Evolutionary conservation across 2,113 vertebrate genomes (phyloP).

Genomic region (Solea senegalensis): DNA sequence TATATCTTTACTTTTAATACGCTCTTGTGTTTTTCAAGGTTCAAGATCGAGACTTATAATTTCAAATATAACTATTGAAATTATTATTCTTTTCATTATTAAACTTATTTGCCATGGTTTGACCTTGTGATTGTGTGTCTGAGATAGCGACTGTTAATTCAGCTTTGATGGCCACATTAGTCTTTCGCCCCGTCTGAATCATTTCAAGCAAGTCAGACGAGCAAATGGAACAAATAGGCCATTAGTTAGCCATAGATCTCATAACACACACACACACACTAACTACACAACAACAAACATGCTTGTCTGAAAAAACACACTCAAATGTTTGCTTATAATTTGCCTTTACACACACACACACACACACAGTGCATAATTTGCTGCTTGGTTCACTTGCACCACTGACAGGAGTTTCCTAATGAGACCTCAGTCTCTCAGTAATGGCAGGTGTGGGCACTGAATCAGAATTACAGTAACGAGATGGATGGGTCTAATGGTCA

Average conservation of each 20-base stretch:
- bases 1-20: no score
- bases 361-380: slow-evolving; percentile 32
- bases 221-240: slow-evolving; percentile 58
- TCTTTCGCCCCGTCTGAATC: slow-evolving; percentile 23
- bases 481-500: slow-evolving; percentile 34
- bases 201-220: slow-evolving; percentile 36
- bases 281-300: not conserved
- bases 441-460: slow-evolving; percentile 40
- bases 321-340: not conserved
- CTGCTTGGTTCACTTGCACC: not conserved
- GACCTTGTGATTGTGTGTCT: not conserved
- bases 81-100: no score
- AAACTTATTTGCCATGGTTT: no score
- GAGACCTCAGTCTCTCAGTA: slow-evolving; percentile 16
- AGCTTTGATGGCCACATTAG: slow-evolving; percentile 57
- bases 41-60: no score
- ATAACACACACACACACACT: slow-evolving; percentile 8
- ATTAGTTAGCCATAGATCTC: slow-evolving; percentile 54
- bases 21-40: no score
- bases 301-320: not conserved
- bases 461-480: slow-evolving; percentile 46
- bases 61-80: no score
- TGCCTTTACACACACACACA: slow-evolving; percentile 12
- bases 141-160: slow-evolving; percentile 46
- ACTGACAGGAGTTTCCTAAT: slow-evolving; percentile 28